Evolutionary conservation across 30 jellyfish, hydroid and myxozoan species (phyloP), one percentile per base, ranked within the genome.

Genomic region (Mastigias papua): DNA sequence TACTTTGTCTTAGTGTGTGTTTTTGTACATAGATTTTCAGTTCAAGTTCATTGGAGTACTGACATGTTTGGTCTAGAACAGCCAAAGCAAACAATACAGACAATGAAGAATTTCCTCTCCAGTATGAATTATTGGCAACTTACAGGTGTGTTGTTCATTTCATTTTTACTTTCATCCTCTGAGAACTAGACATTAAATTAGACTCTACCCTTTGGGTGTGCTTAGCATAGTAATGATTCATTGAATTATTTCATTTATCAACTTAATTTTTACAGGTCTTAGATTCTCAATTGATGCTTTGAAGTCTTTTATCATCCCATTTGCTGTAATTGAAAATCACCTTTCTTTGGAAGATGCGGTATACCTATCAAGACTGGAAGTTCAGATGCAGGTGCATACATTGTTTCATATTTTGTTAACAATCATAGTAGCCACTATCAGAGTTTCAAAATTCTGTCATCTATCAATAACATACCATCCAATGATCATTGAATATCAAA

Each of bases 261-360:
- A 10, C 30, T 65, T 9, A 51, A 34, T 30, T 42, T 0, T 78
- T 69, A 42, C 67, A 93, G 98, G 98, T 65, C 65, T 93, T 48
- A 93, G 89, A 48, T 62, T 87, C 32, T 95, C 97, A 30, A 72
- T 93, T 21, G 98, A 93, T 2, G 79, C 87, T 30, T 79, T 91
- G 31, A 91, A 95, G 64, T 95, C 99, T 10, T 86, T 90, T 78
- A 76, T 95, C 20, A 74, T 95, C 26, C 96, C 99, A 49, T 16
- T 76, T 84, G 97, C 97, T 69, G 96, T 90, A 13, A 31, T 91
- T 23, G 93, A 95, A 30, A 64, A 61, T 0, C 90, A 80, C 60
- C 31, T 86, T 34, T 25, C 91, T 22, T 66, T 95, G 27, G 91
- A 95, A 49, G 88, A 73, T 15, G 99, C 98, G 32, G 29, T 95